Evolutionary conservation across 2,797 vertebrate genomes (phyloP), one percentile per base, ranked within the genome.

Genomic region (Gymnodraco acuticeps): DNA sequence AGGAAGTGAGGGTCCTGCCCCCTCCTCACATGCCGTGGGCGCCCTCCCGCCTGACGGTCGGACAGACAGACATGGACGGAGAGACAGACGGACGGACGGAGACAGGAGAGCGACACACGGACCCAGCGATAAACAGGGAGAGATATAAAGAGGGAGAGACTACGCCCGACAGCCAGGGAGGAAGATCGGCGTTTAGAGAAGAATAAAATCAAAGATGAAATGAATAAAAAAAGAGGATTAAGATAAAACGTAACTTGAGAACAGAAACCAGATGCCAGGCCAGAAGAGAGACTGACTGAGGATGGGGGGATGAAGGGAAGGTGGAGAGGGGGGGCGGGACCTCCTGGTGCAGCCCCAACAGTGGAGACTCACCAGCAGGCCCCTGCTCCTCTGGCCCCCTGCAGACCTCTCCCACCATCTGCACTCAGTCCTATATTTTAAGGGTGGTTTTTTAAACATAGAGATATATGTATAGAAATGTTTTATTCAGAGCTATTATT

Each of bases 401-500:
- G 52, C 62, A 33, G 80, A 82, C 86, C 87, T 87, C 83, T 90
- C 88, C 88, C 85, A 46, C 90, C 91, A 93, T 94, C 94, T 91
- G 83, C 92, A 93, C 81, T 91, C 94, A 95, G 91, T 93, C 92
- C 88, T 87, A 86, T 88, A 93, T 94, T 94, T 94, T 92, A 93
- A 93, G 86, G 90, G 91, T 94, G 91, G 64, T 94, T 94, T 92
- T 92, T 93, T 93, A 85, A 92, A 93, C 82, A 93, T 91, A 95
- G 92, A 95, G 88, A 92, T 95, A 94, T 96, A 96, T 95, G 93
- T 95, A 96, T 95, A 95, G 94, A 95, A 95, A 95, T 94, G 94
- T 95, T 95, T 91, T 95, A 95, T 95, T 94, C 94, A 95, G 94
- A 95, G 94, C 93, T 95, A 95, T 95, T 95, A 95, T 94, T 92